Conservation (phyloP, 2,888 invertebrate genomes). For the Plebejus melissa region DNA sequence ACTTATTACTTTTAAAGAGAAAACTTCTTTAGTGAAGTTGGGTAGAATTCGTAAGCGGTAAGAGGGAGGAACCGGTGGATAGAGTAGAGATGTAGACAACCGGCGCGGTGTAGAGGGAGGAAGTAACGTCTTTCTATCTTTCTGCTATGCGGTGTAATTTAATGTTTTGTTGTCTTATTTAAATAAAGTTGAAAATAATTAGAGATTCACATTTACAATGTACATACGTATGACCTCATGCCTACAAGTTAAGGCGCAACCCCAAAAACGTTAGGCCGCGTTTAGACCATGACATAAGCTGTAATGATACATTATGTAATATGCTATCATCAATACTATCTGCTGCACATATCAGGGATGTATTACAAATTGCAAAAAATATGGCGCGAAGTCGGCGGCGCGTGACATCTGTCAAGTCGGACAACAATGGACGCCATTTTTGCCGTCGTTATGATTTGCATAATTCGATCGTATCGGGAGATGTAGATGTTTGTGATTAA, state of each 20-base stretch:
- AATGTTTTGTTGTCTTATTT: too few relatives aligned
- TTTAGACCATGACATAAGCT: slow-evolving; percentile 9
- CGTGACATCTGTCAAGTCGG: slow-evolving; percentile 26
- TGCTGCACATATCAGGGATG: slow-evolving; percentile 27
- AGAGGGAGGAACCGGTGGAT: too few relatives aligned
- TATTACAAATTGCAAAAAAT: slow-evolving; percentile 20
- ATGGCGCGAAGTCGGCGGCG: slow-evolving; percentile 22
- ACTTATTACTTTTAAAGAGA: too few relatives aligned
- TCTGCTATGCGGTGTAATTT: too few relatives aligned
- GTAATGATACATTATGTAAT: slow-evolving; percentile 10
- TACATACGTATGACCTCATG: background rate
- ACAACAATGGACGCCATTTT: slow-evolving; percentile 20
- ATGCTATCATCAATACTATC: slow-evolving; percentile 18
- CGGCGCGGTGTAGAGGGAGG: too few relatives aligned
- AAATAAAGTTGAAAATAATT: too few relatives aligned
- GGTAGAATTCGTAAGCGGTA: too few relatives aligned
- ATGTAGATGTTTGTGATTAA: slow-evolving; percentile 23
- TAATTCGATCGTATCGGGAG: slow-evolving; percentile 23
- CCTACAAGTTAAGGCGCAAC: background rate
- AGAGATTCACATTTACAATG: too few relatives aligned
- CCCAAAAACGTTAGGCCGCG: background rate
- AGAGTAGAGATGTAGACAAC: too few relatives aligned
- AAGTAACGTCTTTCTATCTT: too few relatives aligned
- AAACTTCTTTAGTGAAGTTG: too few relatives aligned
- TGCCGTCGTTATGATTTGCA: slow-evolving; percentile 20